Percentiles rank a stretch among this genome's conserved stretches.
Conservation (phyloP, 2,113 vertebrate genomes). For the Otis tarda region DNA sequence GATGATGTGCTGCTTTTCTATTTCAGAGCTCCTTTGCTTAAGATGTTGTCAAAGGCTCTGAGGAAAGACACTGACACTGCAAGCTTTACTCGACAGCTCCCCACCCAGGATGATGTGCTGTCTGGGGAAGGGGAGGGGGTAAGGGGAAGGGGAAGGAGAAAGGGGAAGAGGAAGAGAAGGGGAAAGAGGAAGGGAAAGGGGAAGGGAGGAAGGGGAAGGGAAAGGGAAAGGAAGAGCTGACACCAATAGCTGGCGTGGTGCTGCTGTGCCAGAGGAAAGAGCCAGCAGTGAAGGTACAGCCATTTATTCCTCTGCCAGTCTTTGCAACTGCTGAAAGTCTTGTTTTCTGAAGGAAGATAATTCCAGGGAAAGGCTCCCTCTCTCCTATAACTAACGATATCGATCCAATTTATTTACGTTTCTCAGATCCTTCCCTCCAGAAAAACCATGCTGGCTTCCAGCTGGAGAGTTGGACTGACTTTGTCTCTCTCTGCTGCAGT, state of each 20-base stretch:
- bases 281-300: too few species aligned
- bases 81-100: neutral
- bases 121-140: too few species aligned
- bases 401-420: neutral
- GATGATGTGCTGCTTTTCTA: neutral
- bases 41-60: neutral
- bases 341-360: neutral
- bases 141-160: neutral
- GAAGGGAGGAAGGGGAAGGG: too few species aligned
- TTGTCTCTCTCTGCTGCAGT: neutral
- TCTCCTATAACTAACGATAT: neutral
- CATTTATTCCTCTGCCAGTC: neutral
- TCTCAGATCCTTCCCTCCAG: neutral
- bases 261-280: neutral
- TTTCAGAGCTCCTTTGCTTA: neutral
- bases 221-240: neutral
- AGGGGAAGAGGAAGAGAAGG: neutral
- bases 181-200: too few species aligned
- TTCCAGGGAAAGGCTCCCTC: neutral
- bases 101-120: neutral
- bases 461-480: neutral
- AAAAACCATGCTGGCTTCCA: neutral
- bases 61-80: neutral
- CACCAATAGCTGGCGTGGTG: fast-evolving
- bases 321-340: neutral